Percentiles rank a stretch among this genome's conserved stretches.
Conservation (phyloP, 2,113 vertebrate genomes). For the Petromus typicus region DNA sequence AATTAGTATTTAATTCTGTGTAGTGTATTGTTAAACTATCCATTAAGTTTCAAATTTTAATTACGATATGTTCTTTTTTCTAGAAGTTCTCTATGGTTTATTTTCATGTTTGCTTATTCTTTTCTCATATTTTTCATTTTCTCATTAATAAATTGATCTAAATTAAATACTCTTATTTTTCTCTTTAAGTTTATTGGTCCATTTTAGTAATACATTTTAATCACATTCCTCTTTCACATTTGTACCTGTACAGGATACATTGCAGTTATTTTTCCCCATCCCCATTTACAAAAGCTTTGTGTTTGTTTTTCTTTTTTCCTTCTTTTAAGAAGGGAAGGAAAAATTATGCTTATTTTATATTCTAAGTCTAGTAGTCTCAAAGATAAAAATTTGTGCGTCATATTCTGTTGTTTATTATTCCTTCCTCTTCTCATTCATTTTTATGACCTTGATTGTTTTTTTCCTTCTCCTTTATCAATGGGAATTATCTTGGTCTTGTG, state of each 20-base stretch:
- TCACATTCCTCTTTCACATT: too few relatives aligned
- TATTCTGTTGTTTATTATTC: background rate
- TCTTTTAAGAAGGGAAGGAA: too few relatives aligned
- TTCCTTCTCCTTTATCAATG: background rate
- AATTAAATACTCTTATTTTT: background rate
- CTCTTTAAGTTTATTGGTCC: too few relatives aligned
- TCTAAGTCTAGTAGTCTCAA: background rate
- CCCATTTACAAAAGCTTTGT: too few relatives aligned
- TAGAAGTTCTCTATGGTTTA: background rate
- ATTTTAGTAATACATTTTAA: too few relatives aligned
- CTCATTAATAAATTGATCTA: background rate
- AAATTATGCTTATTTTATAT: background rate
- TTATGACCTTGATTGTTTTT: background rate
- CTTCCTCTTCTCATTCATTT: background rate
- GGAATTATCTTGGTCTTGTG: background rate
- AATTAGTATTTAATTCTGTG: background rate
- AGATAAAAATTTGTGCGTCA: background rate
- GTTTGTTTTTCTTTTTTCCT: too few relatives aligned
- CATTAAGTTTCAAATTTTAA: constrained; percentile 28
- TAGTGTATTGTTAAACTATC: constrained; percentile 1
- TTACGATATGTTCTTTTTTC: background rate
- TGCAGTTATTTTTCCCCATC: too few relatives aligned
- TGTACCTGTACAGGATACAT: too few relatives aligned
- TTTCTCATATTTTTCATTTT: background rate
- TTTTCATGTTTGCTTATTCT: background rate